phyloP scores from a whole-genome alignment of 2,113 vertebrate genomes.

The Antechinus flavipes region DNA sequence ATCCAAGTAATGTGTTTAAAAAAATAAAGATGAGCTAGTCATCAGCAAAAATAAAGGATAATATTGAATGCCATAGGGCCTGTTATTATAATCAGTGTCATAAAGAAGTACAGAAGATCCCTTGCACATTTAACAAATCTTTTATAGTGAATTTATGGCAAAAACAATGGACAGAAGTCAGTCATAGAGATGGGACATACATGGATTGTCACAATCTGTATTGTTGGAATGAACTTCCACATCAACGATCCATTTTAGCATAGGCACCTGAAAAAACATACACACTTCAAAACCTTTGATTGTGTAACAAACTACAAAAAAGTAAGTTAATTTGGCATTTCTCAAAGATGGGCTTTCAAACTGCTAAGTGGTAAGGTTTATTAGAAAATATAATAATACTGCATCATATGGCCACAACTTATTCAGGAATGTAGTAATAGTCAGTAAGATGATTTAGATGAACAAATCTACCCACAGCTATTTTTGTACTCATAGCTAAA shows the following conservation, averaged over 20 bases:
- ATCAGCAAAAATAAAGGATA: background rate
- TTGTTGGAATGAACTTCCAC: background rate
- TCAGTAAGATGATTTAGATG: slow-evolving; percentile 13
- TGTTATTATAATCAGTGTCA: background rate
- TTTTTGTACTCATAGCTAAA: slow-evolving; percentile 45
- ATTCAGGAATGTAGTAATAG: slow-evolving; percentile 28
- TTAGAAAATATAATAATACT: background rate
- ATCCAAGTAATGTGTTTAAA: background rate
- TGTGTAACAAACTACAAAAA: background rate
- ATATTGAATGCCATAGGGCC: background rate
- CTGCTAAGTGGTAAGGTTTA: slow-evolving; percentile 33
- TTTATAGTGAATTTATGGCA: background rate
- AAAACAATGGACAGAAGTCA: background rate
- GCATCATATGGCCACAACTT: slow-evolving; percentile 13
- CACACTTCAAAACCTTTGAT: background rate
- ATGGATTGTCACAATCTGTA: background rate
- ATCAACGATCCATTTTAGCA: background rate
- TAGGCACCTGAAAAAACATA: background rate
- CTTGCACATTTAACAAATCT: background rate
- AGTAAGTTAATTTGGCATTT: slow-evolving; percentile 12
- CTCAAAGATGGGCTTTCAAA: background rate
- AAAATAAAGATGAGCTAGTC: background rate
- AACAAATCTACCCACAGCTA: slow-evolving; percentile 38
- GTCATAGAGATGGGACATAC: background rate
- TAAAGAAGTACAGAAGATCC: background rate